Percentiles rank a stretch among this genome's conserved stretches.
Evolutionary conservation across 2,113 vertebrate genomes (phyloP).

Genomic region (Zosterops lateralis): DNA sequence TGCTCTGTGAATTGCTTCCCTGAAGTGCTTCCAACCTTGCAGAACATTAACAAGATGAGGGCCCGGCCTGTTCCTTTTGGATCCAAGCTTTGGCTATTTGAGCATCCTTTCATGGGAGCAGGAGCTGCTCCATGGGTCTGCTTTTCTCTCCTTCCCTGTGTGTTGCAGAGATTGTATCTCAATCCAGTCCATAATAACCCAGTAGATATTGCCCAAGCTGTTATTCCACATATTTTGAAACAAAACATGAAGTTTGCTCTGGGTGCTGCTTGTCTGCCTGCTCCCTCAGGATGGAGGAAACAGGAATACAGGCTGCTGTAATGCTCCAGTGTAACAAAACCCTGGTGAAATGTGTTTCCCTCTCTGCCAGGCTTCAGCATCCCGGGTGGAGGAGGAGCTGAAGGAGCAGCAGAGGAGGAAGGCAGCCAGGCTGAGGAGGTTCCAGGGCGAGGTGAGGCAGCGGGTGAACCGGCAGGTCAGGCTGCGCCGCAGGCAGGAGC

Average conservation of each 20-base stretch:
- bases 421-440: conserved; percentile 77
- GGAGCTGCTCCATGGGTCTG: neutral
- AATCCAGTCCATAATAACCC: neutral
- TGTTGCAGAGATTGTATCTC: fast-evolving
- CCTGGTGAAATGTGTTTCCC: neutral
- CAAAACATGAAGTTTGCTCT: neutral
- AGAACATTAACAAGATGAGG: neutral
- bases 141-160: neutral
- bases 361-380: conserved; percentile 73
- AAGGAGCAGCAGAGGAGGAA: conserved; percentile 71
- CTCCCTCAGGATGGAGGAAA: fast-evolving
- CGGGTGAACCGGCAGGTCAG: conserved; percentile 80
- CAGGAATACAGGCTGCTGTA: neutral
- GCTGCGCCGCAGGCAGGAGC: conserved; percentile 70
- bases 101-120: neutral
- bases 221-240: neutral
- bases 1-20: neutral
- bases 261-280: neutral
- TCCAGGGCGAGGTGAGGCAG: conserved; percentile 84
- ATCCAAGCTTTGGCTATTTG: neutral
- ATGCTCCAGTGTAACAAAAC: neutral
- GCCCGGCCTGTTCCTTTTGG: neutral
- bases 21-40: neutral
- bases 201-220: fast-evolving
- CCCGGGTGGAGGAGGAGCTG: conserved; percentile 78